phyloP scores from a whole-genome alignment of 2,888 invertebrate species.

The Gerris lacustris region DNA sequence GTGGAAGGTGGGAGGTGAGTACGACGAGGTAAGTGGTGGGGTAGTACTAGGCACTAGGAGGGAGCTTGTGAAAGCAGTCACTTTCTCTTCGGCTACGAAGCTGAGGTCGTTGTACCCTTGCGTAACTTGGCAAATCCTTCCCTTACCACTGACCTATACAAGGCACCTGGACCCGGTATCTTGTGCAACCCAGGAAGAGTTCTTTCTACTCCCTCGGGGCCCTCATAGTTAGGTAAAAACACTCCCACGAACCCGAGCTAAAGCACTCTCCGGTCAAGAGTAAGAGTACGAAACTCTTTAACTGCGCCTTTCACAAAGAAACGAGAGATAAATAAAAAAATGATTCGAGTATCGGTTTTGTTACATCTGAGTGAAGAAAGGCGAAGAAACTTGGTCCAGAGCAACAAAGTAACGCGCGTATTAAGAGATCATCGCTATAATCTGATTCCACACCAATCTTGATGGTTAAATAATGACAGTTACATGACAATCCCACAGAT shows the following conservation, averaged over 20 bases:
- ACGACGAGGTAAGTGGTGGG: background rate
- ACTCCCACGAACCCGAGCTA: background rate
- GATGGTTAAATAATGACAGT: no score
- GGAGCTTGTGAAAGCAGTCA: background rate
- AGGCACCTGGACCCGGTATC: background rate
- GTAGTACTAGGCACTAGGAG: background rate
- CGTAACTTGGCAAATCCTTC: background rate
- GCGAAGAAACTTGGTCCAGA: background rate
- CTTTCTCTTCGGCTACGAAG: background rate
- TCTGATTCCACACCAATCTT: no score
- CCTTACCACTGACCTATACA: constrained; percentile 3
- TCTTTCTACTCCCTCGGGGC: background rate
- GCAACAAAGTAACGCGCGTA: no score
- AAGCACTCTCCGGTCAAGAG: background rate
- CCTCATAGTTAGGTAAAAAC: background rate
- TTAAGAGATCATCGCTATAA: no score
- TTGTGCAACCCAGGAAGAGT: constrained; percentile 2
- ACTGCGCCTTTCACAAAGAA: background rate
- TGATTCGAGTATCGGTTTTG: background rate
- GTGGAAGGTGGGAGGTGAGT: background rate
- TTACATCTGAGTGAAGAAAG: background rate
- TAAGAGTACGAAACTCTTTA: background rate
- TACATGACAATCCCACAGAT: no score
- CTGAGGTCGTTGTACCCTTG: background rate
- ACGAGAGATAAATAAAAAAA: background rate